phyloP scores from a whole-genome alignment of 1,140 invertebrate genomes.

The Aricia agestis region DNA sequence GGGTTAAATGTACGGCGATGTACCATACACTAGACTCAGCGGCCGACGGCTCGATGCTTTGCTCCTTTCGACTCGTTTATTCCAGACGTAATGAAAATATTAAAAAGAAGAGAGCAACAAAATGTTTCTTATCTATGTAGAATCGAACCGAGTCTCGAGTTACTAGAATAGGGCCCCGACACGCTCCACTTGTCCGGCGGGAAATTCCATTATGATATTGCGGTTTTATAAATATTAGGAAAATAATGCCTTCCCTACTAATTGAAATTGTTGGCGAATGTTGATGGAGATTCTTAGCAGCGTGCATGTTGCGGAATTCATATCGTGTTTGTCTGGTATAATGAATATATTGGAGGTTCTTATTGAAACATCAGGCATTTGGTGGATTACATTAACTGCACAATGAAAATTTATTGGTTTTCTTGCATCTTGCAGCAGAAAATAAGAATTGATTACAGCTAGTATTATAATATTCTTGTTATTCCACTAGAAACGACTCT shows the following conservation, averaged over 20 bases:
- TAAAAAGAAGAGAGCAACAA: no score
- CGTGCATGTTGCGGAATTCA: not conserved
- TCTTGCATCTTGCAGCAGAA: no score
- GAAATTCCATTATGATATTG: slow-evolving; percentile 8
- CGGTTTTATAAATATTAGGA: slow-evolving; percentile 8
- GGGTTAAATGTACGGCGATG: not conserved
- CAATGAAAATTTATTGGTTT: no score
- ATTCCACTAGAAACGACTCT: no score
- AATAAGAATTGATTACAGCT: no score
- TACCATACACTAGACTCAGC: not conserved
- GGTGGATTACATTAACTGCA: no score
- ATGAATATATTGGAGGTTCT: not conserved
- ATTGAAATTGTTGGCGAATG: not conserved
- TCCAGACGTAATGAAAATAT: no score
- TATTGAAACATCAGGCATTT: not conserved
- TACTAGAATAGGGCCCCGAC: not conserved
- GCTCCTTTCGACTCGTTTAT: no score
- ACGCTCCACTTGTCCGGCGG: not conserved
- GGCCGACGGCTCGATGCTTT: no score
- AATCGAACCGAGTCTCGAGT: not conserved
- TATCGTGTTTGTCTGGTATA: not conserved
- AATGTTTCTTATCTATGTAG: no score
- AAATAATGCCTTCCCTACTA: not conserved
- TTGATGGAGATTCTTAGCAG: not conserved
- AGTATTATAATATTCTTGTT: no score